These are phyloP conservation scores for Enteromius viviparus DNA, from an alignment of 2,797 vertebrate species.

Conservation along the genomic window DNA sequence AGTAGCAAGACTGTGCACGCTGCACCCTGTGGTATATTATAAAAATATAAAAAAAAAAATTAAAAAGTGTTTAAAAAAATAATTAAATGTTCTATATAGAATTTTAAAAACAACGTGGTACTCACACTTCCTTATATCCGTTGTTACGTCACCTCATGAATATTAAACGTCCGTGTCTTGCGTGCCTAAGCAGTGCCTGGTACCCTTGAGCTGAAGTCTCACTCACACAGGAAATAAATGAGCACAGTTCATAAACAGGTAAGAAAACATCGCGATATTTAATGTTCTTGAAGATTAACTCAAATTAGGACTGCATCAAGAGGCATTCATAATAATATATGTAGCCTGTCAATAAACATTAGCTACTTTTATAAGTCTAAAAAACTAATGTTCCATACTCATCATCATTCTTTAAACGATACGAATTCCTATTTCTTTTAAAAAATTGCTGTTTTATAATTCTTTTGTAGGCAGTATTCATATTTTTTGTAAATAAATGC, in stretches of 20 bases:
- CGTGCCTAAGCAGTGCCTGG: constrained; percentile 65
- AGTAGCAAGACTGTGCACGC: not conserved
- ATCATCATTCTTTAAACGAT: not conserved
- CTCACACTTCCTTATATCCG: not conserved
- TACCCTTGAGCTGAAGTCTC: constrained; percentile 24
- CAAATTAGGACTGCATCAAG: not conserved
- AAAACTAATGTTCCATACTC: not conserved
- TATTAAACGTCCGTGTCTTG: constrained; percentile 44
- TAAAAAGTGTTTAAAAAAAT: not conserved
- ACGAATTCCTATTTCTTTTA: not conserved
- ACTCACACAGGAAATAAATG: not conserved
- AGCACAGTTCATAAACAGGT: constrained; percentile 9
- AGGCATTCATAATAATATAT: not conserved
- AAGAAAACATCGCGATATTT: constrained; percentile 22
- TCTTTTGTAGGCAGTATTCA: not conserved
- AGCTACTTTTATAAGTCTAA: not conserved
- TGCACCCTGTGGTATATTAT: too few species aligned
- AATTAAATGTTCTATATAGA: not conserved
- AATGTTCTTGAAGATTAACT: not conserved
- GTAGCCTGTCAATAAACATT: not conserved
- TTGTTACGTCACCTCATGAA: constrained; percentile 56
- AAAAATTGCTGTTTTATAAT: not conserved
- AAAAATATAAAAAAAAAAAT: not conserved
- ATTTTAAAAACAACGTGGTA: not conserved
- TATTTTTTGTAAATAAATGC: not conserved